Evolutionary conservation across 2,113 vertebrate genomes (phyloP), one percentile per base, ranked within the genome.

Genomic region (Alligator mississippiensis): DNA sequence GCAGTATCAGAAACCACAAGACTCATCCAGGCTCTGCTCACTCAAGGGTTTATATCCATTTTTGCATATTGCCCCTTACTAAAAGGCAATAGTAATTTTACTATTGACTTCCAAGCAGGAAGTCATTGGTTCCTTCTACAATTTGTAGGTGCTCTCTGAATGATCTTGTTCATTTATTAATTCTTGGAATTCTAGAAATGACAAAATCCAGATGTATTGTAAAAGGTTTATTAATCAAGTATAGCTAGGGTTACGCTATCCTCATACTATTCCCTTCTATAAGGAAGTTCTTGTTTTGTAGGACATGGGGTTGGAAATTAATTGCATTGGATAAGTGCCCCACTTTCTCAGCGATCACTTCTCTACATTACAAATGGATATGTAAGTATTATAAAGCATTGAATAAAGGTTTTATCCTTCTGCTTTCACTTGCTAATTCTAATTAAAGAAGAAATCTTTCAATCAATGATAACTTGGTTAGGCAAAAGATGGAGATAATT

Each of bases 41-140:
- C 21, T 92, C 62, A 54, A 25, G 0, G 1, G 34, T 28, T 93
- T 59, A 72, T 62, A 34, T 95, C 79, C 77, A 14, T 80, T 83
- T 94, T 93, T 90, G 77, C 64, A 85, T 70, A 16, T 34, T 70
- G 62, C 58, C 30, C 10, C 4, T 1, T 47, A 66, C 87, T 80
- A 86, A 90, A 94, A 80, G 84, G 34, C 58, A 90, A 34, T 34
- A 47, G 61, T 89, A 63, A 21, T 87, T 70, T 90, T 76, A 28
- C 68, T n/a, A 72, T 60, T 60, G 57, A 81, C 80, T 86, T 18
- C 19, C 30, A 38, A 93, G 80, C 84, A 90, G n/a, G 1, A 76
- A 57, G 88, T 9, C 47, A 84, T 21, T 72, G 89, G 19, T 25
- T 92, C 28, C 77, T 16, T 38, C 5, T 1, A 25, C 10, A 15